Evolutionary conservation across 2,888 invertebrate species (phyloP), one percentile per base, ranked within the genome.

Genomic region (Dryadula phaetusa): DNA sequence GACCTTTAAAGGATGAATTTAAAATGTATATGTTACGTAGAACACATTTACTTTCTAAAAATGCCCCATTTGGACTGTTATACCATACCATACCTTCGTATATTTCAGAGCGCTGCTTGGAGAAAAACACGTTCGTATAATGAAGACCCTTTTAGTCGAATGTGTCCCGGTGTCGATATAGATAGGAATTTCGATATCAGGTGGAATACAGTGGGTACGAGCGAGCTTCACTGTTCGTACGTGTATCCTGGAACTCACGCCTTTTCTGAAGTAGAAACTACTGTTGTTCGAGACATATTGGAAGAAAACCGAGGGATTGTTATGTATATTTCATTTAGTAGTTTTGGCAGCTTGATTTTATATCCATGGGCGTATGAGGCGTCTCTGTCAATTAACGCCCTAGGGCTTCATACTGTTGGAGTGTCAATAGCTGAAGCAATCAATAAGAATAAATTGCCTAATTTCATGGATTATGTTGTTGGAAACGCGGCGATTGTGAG

Each of bases 131-230:
- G 95, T 0, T 93, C 94, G 0, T 90, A 88, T 0, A 76, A 83
- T 69, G 77, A 79, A 3, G 78, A 86, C 56, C 0, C 62, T 0
- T 79, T 79, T 18, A 74, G 84, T 1, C 32, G 28, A n/a, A 1
- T 82, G 0, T 97, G 96, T 75, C 84, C 85, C 2, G 97, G 97
- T n/a, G 94, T 94, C 0, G 97, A 97, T 78, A 94, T 94, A 0
- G 97, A 97, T 83, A 89, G 97, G 3, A 97, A 97, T 86, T 97
- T 95, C 76, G 96, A 94, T 66, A 94, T 94, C 76, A 88, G 93
- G 70, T 97, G 96, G 96, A 94, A 93, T 89, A 93, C 91, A 80
- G 90, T 84, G 70, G 95, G 94, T 0, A 90, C 93, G 4, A 94
- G 93, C 75, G 74, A 62, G 28, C 81, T 79, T 49, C 93, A 93